A percentile compares a stretch with the other conserved stretches of the same genome.
Conservation (phyloP, 2,797 vertebrate species). For the Phaenicophaeus curvirostris region DNA sequence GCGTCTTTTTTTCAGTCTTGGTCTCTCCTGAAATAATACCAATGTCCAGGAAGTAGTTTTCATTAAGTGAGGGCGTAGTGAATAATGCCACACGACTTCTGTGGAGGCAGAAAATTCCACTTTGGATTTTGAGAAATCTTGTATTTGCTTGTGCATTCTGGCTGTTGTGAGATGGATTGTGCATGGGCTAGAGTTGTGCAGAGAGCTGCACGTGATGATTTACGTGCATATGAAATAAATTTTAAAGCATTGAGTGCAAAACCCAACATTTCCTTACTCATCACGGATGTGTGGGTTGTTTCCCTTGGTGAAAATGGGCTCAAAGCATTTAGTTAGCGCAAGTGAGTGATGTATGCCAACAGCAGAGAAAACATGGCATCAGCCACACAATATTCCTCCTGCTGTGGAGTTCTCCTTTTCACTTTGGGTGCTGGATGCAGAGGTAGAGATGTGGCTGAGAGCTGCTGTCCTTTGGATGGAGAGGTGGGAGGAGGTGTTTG, state of each 20-base stretch:
- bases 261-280: constrained; percentile 17
- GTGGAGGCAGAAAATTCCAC: not conserved
- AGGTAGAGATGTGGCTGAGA: not conserved
- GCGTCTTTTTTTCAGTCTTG: not conserved
- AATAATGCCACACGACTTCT: not conserved
- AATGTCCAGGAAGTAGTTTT: not conserved
- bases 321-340: not conserved
- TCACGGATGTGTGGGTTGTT: not conserved
- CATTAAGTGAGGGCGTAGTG: not conserved
- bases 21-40: not conserved
- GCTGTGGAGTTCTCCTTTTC: not conserved
- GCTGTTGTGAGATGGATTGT: not conserved
- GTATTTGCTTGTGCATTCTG: not conserved
- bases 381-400: not conserved
- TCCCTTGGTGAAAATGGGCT: not conserved
- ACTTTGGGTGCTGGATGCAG: accelerated
- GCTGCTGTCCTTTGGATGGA: not conserved
- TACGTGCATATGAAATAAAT: not conserved
- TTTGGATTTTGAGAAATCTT: not conserved
- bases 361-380: not conserved
- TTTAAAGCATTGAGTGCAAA: not conserved
- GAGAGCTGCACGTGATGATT: not conserved
- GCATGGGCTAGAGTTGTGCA: not conserved
- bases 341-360: not conserved
- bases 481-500: not conserved